Percentiles rank a stretch among this genome's conserved stretches.
phyloP scores from a whole-genome alignment of 1,140 invertebrate species.

The Drosophila orosa region DNA sequence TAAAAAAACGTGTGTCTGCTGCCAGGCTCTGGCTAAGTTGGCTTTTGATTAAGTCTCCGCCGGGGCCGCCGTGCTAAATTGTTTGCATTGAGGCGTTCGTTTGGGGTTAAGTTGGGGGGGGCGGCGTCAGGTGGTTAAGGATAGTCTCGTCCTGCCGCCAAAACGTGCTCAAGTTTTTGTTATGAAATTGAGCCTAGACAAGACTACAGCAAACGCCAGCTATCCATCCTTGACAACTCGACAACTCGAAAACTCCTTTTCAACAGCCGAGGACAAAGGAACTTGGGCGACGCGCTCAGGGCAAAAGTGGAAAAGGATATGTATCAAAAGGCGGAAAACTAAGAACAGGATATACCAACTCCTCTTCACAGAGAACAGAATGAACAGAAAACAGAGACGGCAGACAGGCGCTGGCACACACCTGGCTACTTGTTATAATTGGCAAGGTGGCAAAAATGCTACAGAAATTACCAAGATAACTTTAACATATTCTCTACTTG shows the following conservation, averaged over 20 bases:
- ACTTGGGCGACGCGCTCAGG: slow-evolving; percentile 31
- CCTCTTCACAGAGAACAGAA: slow-evolving; percentile 10
- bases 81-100: slow-evolving; percentile 69
- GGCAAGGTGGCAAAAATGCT: slow-evolving; percentile 49
- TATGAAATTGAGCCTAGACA: slow-evolving; percentile 80
- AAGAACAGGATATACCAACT: slow-evolving; percentile 69
- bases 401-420: slow-evolving; percentile 24
- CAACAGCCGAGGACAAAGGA: slow-evolving; percentile 64
- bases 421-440: slow-evolving; percentile 76
- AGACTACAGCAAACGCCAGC: slow-evolving; percentile 12
- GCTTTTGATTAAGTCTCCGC: slow-evolving; percentile 76
- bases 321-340: slow-evolving; percentile 71
- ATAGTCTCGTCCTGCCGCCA: slow-evolving; percentile 25
- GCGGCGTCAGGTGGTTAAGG: slow-evolving; percentile 2
- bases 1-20: slow-evolving; percentile 13
- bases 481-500: slow-evolving; percentile 19
- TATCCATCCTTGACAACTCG: slow-evolving; percentile 25
- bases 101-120: slow-evolving; percentile 21
- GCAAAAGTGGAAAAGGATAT: slow-evolving; percentile 61
- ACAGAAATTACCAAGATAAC: slow-evolving; percentile 22
- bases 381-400: neutral
- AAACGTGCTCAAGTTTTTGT: slow-evolving; percentile 81
- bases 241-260: slow-evolving; percentile 45
- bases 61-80: slow-evolving; percentile 75
- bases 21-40: slow-evolving; percentile 47